Evolutionary conservation across 2,888 invertebrate genomes (phyloP), one percentile per base, ranked within the genome.

Genomic region (Cosmia pyralina): DNA sequence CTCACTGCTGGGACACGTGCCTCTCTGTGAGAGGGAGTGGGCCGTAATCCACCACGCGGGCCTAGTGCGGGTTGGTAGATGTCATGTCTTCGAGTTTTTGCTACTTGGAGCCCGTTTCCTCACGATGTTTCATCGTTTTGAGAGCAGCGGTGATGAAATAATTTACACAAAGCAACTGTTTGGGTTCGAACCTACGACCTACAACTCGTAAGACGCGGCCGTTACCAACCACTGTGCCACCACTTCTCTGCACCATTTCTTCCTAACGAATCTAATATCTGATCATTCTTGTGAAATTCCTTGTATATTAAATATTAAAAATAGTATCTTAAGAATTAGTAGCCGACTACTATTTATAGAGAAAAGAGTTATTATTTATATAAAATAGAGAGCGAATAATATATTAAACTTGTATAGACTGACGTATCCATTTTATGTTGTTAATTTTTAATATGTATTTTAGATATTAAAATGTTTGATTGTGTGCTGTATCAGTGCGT

Each of bases 321-420:
- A 46, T 81, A 81, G 68, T 83, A 72, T 76, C 65, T 70, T 87
- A 82, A 79, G 84, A 75, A 48, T 68, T 85, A 81, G 66, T 83
- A 83, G 69, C 72, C 50, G 46, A 78, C 69, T 80, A 80, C 74
- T 87, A 86, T 85, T 87, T 87, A 86, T 85, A 86, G 71, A 84
- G 52, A 81, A 82, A 75, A 86, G 85, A 85, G 71, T 86, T 86
- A 87, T 87, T 87, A 87, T 87, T 87, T 88, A 87, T 87, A 87
- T 85, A 76, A 87, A 86, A 88, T 89, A 88, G 85, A 89, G 79
- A 89, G 86, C 85, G 86, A 90, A 84, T 87, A 87, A 87, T 87
- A 87, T 87, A 87, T 87, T 84, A 86, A 87, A 88, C 85, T 83
- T 89, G 88, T 88, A 88, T 90, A 90, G 90, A 91, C 91, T 91